Base-by-base conservation (phyloP, 1,140 invertebrate species). In the Teleopsis dalmanni region DNA sequence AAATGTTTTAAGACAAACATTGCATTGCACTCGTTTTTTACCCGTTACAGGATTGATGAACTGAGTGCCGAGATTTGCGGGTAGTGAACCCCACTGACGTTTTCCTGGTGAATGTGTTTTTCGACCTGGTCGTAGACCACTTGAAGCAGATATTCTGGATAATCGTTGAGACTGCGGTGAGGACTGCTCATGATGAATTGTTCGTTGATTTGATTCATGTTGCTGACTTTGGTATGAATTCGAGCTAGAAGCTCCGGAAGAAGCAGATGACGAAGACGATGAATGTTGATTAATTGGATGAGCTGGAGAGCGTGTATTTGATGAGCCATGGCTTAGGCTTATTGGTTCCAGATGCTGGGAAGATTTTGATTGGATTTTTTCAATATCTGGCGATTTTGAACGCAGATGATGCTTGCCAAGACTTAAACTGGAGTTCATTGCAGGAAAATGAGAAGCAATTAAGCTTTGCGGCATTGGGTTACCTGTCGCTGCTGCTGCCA, bases 1-100 rank as follows among this genome's bases (percentile, higher is more conserved):
- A 75, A 99, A 99, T 23, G 95, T 98, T 73, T 99, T 98, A 43
- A 97, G 76, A 67, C 97, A 99, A 26, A 95, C 93, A 60, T 95
- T 94, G 72, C 97, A 99, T 64, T 98, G 91, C 5, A 99, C 96
- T 51, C 97, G 79, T 68, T 98, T 97, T 73, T 95, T 95, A 1
- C 91, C 91, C 1, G 89, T 91, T 0, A 88, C 81, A 0, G 91
- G 90, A 66, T 94, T 95, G 41, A 93, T 91, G 48, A 91, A 88
- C 55, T 91, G 86, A 0, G 88, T 91, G 3, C 89, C 89, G 48
- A 93, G 72, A 58, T 92, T 90, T 1, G 89, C 78, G 0, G 94
- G 92, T 58, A 90, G 74, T 0, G 83, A 79, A 40, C 88, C 87
- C 91, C 92, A 96, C 57, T 90, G 86, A 13, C 91, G 79, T 72